Evolutionary conservation across 1,140 invertebrate species (phyloP).

Genomic region (Calosoma granatense): DNA sequence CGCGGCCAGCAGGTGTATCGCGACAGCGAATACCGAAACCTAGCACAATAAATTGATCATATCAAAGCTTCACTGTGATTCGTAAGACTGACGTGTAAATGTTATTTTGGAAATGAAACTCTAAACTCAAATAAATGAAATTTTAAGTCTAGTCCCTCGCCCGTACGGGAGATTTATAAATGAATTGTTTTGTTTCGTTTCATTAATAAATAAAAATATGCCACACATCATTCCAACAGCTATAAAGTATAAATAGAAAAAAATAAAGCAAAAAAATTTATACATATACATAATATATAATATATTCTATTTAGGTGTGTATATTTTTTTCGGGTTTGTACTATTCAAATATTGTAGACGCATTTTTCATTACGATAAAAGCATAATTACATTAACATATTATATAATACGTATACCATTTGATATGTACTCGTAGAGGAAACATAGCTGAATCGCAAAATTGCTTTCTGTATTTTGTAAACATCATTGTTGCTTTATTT

Average conservation of each 20-base stretch:
- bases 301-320: slow-evolving; percentile 17
- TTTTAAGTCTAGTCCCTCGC: neutral
- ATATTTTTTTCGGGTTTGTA: slow-evolving; percentile 26
- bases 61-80: slow-evolving; percentile 40
- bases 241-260: slow-evolving; percentile 22
- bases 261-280: slow-evolving; percentile 16
- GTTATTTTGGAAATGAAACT: slow-evolving; percentile 33
- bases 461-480: slow-evolving; percentile 23
- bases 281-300: slow-evolving; percentile 17
- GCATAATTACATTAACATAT: neutral
- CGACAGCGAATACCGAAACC: slow-evolving; percentile 20
- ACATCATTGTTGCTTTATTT: slow-evolving; percentile 24
- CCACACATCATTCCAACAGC: neutral
- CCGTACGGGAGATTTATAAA: slow-evolving; percentile 10
- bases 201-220: slow-evolving; percentile 13
- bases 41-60: slow-evolving; percentile 39
- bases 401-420: slow-evolving; percentile 25
- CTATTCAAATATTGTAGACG: slow-evolving; percentile 28
- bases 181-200: slow-evolving; percentile 12
- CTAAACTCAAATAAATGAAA: slow-evolving; percentile 13
- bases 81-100: slow-evolving; percentile 35
- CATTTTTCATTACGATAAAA: slow-evolving; percentile 27
- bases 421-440: slow-evolving; percentile 16
- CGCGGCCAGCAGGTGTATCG: neutral
- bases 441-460: slow-evolving; percentile 18